phyloP scores from a whole-genome alignment of 2,113 vertebrate species.

The Ailuropoda melanoleuca region DNA sequence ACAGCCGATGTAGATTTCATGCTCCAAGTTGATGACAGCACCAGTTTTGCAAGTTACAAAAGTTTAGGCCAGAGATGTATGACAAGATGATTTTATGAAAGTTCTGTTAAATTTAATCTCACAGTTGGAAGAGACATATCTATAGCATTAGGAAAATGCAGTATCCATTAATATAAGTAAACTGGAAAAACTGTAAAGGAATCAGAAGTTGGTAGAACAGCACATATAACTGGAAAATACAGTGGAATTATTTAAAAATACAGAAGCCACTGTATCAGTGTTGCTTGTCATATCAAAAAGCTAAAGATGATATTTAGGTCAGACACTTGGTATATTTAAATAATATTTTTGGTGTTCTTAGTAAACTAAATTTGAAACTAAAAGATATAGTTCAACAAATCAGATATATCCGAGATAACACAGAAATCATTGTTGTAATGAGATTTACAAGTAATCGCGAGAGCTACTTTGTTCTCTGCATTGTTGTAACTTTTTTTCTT shows the following conservation, averaged over 20 bases:
- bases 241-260: neutral
- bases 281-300: neutral
- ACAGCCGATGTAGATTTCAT: neutral
- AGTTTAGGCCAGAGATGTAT: neutral
- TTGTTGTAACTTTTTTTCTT: neutral
- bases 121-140: neutral
- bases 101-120: neutral
- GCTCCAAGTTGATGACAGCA: neutral
- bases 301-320: neutral
- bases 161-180: neutral
- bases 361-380: neutral
- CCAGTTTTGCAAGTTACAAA: neutral
- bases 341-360: neutral
- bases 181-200: neutral
- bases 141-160: neutral
- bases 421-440: neutral
- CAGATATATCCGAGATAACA: neutral
- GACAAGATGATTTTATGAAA: neutral
- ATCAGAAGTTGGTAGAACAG: neutral
- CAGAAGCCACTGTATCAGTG: neutral
- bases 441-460: neutral
- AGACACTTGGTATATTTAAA: neutral
- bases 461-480: neutral
- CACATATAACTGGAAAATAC: neutral
- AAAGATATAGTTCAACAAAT: neutral